Percentiles rank a stretch among this genome's conserved stretches.
Conservation (phyloP, 1,140 invertebrate species). For the Lordiphosa clarofinis region DNA sequence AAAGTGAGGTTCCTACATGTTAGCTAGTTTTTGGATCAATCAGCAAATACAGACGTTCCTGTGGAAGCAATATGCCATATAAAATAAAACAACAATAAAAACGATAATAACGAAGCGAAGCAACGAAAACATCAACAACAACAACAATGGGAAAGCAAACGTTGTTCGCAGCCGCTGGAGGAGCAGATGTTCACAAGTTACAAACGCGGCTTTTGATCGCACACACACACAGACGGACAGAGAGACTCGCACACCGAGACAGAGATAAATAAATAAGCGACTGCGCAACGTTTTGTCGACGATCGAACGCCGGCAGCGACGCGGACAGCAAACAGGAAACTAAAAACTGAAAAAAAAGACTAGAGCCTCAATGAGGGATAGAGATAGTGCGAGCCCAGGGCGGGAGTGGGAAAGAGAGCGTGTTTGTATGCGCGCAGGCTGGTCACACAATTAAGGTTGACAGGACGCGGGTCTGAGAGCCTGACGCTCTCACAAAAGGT, state of each 20-base stretch:
- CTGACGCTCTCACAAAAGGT: constrained; percentile 52
- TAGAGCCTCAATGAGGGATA: constrained; percentile 1
- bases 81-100: constrained; percentile 73
- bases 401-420: constrained; percentile 1
- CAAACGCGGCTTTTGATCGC: constrained; percentile 58
- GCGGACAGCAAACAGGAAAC: constrained; percentile 66
- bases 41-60: constrained; percentile 35
- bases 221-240: constrained; percentile 20
- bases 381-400: not conserved
- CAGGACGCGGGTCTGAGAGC: constrained; percentile 31
- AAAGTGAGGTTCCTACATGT: no score
- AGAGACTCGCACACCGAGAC: constrained; percentile 9
- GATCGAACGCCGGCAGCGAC: constrained; percentile 51
- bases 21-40: no score
- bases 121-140: constrained; percentile 41
- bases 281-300: constrained; percentile 55
- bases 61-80: constrained; percentile 47
- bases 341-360: constrained; percentile 39
- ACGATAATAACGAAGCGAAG: constrained; percentile 72
- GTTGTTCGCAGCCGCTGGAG: constrained; percentile 50
- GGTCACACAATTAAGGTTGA: constrained; percentile 46
- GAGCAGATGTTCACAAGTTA: constrained; percentile 79
- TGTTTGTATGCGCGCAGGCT: constrained; percentile 1
- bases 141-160: constrained; percentile 70
- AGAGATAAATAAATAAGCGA: constrained; percentile 74